Base-by-base conservation (phyloP, 1,140 invertebrate species). In the Aphelenchoides avenae region DNA sequence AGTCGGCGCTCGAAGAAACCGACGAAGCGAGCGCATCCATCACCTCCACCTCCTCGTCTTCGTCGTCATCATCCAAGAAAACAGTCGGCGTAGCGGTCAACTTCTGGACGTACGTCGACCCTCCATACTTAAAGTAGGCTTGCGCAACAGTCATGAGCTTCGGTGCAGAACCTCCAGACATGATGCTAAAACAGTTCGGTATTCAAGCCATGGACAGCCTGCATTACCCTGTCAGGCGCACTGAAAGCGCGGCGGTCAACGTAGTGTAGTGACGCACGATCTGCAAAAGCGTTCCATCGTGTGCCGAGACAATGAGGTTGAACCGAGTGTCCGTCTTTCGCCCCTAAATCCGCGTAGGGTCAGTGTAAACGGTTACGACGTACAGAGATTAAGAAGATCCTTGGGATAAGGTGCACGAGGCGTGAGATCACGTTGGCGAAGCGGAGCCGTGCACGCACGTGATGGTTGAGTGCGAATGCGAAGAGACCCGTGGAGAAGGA, bases 401-500 rank as follows among this genome's bases (percentile, higher is more conserved):
- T 52, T 11, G 61, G 61, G 5, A 64, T 37, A 33, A 66, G 34
- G 26, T 43, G 30, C 27, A 68, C 46, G 13, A 64, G 31, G n/a
- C 15, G 44, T 22, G 24, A 42, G 33, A 65, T 49, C 24, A 64
- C 26, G 30, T 58, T 26, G 9, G 66, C 60, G 27, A 68, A 47
- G 11, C 58, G 34, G 4, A 65, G 46, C 1, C 63, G 66, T 6
- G 31, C 33, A n/a, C 68, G 27, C 18, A 65, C 20, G 11, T 63
- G 52, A 46, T 42, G 27, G 27, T 66, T 15, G 24, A 65, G 24
- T n/a, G 63, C 59, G 18, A 42, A 41, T 5, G 55, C 36, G 15
- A 61, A 22, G 6, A 65, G 37, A 18, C 33, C 49, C 26, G 29
- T 71, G n/a, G 63, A 46, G 57, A 62, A 65, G 15, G 60, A 31